Conservation (phyloP, 2,113 vertebrate species). For the Tychaedon coryphoeus region DNA sequence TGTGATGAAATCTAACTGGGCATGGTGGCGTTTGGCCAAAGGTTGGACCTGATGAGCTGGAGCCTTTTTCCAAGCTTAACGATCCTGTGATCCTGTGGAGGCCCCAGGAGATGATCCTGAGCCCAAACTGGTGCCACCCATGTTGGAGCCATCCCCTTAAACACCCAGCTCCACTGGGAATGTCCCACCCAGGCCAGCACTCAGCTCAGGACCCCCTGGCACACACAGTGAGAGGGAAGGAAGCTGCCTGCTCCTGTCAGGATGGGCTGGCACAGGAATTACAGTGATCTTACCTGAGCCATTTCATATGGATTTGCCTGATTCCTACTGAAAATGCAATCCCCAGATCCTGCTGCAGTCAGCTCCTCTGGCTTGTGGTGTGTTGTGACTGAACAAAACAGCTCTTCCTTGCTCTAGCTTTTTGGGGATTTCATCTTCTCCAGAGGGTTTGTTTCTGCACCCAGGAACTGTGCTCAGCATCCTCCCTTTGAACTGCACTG, state of each 20-base stretch:
- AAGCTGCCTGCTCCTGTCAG: background rate
- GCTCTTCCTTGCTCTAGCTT: background rate
- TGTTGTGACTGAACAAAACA: background rate
- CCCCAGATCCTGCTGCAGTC: background rate
- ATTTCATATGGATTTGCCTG: background rate
- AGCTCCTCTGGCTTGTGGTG: background rate
- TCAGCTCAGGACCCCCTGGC: background rate
- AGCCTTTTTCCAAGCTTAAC: background rate
- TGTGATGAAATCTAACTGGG: background rate
- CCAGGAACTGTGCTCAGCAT: background rate
- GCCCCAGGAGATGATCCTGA: background rate
- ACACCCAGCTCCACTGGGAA: background rate
- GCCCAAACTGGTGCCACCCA: background rate
- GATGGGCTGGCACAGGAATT: background rate
- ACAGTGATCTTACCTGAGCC: too few relatives aligned
- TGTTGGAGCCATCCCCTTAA: background rate
- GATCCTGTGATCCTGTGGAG: background rate
- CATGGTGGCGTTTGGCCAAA: background rate
- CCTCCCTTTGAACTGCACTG: background rate
- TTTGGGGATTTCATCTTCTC: background rate
- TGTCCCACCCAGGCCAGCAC: too few relatives aligned
- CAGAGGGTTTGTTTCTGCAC: background rate
- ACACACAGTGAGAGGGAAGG: fast-evolving
- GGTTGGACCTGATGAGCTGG: too few relatives aligned
- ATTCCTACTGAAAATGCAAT: background rate